Evolutionary conservation across 2,113 vertebrate genomes (phyloP).

Genomic region (Hippocampus comes): DNA sequence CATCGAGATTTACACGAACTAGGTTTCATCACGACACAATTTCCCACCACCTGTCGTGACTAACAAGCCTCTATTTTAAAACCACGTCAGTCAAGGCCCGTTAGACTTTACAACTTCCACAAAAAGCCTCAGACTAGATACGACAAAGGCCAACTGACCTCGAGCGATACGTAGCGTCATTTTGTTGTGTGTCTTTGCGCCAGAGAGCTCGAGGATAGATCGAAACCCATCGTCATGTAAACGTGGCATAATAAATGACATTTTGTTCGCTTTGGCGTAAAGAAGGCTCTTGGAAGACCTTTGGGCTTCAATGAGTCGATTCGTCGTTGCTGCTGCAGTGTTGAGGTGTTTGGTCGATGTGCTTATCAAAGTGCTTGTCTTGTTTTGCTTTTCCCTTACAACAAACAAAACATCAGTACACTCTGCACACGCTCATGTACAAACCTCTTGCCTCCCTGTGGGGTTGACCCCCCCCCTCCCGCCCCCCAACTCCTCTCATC

Average conservation of each 20-base stretch:
- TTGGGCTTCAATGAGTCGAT: background rate
- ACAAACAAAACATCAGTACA: conserved; percentile 1
- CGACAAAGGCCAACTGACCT: conserved; percentile 39
- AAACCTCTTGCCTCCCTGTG: conserved; percentile 30
- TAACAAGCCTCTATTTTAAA: conserved; percentile 20
- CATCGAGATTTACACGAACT: background rate
- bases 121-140: conserved; percentile 5
- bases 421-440: conserved; percentile 14
- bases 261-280: background rate
- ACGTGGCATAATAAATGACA: background rate
- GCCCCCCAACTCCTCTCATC: conserved; percentile 13
- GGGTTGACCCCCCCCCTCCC: conserved; percentile 55
- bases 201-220: background rate
- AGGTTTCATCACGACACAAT: background rate
- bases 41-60: background rate
- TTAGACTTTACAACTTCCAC: background rate
- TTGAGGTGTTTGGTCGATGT: conserved; percentile 34
- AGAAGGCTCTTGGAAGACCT: background rate
- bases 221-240: background rate
- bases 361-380: conserved; percentile 21
- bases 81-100: conserved; percentile 14
- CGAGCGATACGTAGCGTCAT: background rate
- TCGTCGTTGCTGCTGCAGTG: background rate
- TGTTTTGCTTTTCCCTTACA: conserved; percentile 16
- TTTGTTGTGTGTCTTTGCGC: background rate